Conservation (phyloP, 2,888 invertebrate genomes). For the Chirona hameri region DNA sequence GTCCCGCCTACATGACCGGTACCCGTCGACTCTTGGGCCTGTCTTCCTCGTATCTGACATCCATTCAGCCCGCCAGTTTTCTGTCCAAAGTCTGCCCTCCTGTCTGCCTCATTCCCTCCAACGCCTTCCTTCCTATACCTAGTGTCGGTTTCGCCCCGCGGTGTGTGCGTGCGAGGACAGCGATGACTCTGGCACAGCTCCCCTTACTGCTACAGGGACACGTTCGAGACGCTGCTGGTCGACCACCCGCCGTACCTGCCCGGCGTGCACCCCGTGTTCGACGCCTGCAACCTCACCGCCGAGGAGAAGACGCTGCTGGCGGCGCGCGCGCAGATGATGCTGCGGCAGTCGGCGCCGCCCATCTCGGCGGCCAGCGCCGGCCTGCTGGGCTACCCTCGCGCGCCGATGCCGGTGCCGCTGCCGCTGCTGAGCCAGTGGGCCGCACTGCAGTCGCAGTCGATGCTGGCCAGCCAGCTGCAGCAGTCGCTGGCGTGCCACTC, state of each 20-base stretch:
- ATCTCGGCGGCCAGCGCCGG: slow-evolving; percentile 39
- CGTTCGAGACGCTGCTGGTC: slow-evolving; percentile 74
- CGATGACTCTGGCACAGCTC: slow-evolving; percentile 25
- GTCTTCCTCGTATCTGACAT: too few species aligned
- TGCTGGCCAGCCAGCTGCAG: slow-evolving; percentile 24
- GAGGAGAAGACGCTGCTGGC: slow-evolving; percentile 75
- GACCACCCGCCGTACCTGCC: slow-evolving; percentile 73
- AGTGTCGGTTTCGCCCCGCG: not conserved
- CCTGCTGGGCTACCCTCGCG: slow-evolving; percentile 32
- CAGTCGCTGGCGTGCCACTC: slow-evolving; percentile 1
- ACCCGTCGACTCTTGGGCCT: too few species aligned
- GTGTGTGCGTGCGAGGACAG: slow-evolving; percentile 28
- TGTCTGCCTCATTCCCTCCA: too few species aligned
- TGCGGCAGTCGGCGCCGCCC: slow-evolving; percentile 62
- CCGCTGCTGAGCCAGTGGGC: slow-evolving; percentile 52
- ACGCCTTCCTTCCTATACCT: too few species aligned
- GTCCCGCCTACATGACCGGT: too few species aligned
- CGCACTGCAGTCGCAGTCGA: slow-evolving; percentile 41
- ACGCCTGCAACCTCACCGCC: slow-evolving; percentile 60
- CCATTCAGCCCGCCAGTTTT: too few species aligned
- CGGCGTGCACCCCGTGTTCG: slow-evolving; percentile 67
- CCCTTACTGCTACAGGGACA: slow-evolving; percentile 60
- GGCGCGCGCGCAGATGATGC: slow-evolving; percentile 68
- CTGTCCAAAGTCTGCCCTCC: too few species aligned
- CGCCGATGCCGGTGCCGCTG: slow-evolving; percentile 44